A percentile compares a stretch with the other conserved stretches of the same genome.
These are phyloP conservation scores for Corbicula japonica DNA, from an alignment of 2,888 invertebrate species.

Conservation along the genomic window DNA sequence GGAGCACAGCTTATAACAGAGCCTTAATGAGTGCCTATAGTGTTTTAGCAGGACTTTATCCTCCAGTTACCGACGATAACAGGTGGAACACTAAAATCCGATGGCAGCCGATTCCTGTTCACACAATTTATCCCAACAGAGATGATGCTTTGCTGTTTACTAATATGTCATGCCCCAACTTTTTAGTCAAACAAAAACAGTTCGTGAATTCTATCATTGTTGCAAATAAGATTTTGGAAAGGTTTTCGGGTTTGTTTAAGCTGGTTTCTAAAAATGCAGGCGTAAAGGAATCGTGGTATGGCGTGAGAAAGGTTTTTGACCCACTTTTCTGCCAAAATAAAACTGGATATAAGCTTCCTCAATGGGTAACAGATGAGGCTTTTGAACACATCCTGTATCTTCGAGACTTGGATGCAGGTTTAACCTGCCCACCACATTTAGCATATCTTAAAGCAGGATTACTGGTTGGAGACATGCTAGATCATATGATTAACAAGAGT, in stretches of 20 bases:
- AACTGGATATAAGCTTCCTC: constrained; percentile 26
- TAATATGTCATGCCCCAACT: constrained; percentile 11
- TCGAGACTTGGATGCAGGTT: constrained; percentile 22
- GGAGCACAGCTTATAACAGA: constrained; percentile 85
- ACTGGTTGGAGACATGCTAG: constrained; percentile 43
- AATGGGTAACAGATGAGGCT: constrained; percentile 45
- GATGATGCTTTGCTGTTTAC: constrained; percentile 57
- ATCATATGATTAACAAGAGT: constrained; percentile 47
- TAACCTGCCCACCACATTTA: constrained; percentile 16
- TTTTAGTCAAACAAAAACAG: not conserved
- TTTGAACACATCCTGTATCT: constrained; percentile 24
- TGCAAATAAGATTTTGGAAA: constrained; percentile 15
- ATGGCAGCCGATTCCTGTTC: constrained; percentile 86
- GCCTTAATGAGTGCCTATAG: constrained; percentile 93
- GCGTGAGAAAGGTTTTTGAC: constrained; percentile 37
- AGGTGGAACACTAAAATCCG: constrained; percentile 88
- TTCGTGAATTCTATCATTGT: not conserved
- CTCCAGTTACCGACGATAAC: constrained; percentile 78
- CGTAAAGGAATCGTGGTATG: constrained; percentile 36
- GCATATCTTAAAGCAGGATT: constrained; percentile 50
- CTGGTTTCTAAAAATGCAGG: constrained; percentile 45
- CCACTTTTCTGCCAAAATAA: constrained; percentile 51
- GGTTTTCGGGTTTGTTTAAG: constrained; percentile 25
- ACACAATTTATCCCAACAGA: constrained; percentile 78
- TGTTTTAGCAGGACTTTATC: constrained; percentile 93